Conservation (phyloP, 2,888 invertebrate genomes). For the Lordiphosa fenestrarum region DNA sequence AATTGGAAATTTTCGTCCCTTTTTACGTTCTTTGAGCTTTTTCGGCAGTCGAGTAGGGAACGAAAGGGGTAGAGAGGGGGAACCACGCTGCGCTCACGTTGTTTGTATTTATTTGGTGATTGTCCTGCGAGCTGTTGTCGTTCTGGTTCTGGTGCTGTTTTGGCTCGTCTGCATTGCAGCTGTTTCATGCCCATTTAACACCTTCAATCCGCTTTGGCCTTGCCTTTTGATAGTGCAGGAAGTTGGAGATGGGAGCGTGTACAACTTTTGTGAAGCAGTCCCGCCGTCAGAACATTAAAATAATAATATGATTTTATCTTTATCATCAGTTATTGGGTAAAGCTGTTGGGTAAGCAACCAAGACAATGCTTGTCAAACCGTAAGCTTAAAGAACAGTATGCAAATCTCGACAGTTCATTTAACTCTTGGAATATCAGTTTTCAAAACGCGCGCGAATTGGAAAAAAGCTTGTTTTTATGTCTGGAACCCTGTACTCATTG, state of each 20-base stretch:
- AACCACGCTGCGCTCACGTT: conserved; percentile 21
- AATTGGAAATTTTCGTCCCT: conserved; percentile 48
- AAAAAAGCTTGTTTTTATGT: too few species aligned
- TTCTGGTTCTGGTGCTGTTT: conserved; percentile 23
- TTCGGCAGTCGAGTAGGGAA: conserved; percentile 18
- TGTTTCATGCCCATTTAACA: conserved; percentile 77
- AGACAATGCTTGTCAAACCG: too few species aligned
- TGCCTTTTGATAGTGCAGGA: conserved; percentile 18
- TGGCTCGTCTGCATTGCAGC: conserved; percentile 57
- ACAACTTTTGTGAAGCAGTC: too few species aligned
- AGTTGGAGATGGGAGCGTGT: conserved; percentile 25
- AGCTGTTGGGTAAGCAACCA: too few species aligned
- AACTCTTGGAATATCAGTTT: too few species aligned
- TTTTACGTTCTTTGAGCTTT: conserved; percentile 69
- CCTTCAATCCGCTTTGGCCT: conserved; percentile 62
- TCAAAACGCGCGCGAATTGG: too few species aligned
- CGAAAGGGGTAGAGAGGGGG: conserved; percentile 5
- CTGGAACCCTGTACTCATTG: too few species aligned
- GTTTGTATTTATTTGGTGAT: conserved; percentile 65
- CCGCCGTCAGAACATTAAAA: too few species aligned
- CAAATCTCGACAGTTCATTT: too few species aligned
- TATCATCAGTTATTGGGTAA: too few species aligned
- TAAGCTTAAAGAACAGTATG: too few species aligned
- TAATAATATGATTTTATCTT: too few species aligned
- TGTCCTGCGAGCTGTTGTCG: conserved; percentile 50